Evolutionary conservation across 2,113 vertebrate genomes (phyloP), one percentile per base, ranked within the genome.

Genomic region (Procavia capensis): DNA sequence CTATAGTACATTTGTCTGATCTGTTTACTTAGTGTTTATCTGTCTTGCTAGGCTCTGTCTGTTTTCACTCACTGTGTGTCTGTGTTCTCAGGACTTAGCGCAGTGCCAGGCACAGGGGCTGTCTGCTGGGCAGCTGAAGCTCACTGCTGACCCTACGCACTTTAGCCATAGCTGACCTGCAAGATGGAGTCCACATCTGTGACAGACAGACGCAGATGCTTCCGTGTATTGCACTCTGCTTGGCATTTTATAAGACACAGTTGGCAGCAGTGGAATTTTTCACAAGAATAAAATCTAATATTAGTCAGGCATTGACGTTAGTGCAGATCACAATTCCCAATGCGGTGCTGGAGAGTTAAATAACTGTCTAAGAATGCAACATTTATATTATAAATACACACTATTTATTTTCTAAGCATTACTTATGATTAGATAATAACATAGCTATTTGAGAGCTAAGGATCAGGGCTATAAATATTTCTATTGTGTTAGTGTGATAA

Each of bases 161-260:
- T 80, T 75, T 34, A 57, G 43, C 22, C 81, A 54, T 11, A 75
- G 50, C 66, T 95, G 70, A 79, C 89, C n/a, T 66, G 54, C 6
- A 63, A n/a, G 45, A 66, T 47, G 45, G 72, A 39, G 59, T 80
- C 9, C 41, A 7, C 76, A 68, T 64, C 8, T 92, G 54, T 97
- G 93, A 97, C 4, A 50, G 96, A 96, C 94, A 96, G 59, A 34
- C 95, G 59, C 97, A 98, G 89, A 43, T 7, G 84, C 39, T 3
- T 27, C 34, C 3, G 29, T 80, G 41, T 84, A 57, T 68, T 0
- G 85, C 1, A 4, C 36, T 63, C 19, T 81, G 61, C 86, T 70
- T 76, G 85, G 36, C 36, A n/a, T 75, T 95, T 88, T 80, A 50
- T 36, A 72, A 68, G 94, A 39, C 80, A 78, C 31, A 75, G 68